Evolutionary conservation across 1,140 invertebrate species (phyloP).

Genomic region (Drosophila pruinosa): DNA sequence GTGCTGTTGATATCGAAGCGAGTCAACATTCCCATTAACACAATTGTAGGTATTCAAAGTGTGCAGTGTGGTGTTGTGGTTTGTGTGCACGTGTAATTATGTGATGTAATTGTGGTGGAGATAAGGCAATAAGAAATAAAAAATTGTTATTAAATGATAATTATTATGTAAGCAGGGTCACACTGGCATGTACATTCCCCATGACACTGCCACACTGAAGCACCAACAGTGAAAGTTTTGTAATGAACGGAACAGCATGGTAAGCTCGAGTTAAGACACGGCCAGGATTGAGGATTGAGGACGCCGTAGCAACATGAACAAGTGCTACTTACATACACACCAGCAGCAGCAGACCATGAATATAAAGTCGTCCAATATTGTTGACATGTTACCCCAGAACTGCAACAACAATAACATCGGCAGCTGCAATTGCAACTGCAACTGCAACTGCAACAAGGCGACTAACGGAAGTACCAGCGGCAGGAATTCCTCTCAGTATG

Average conservation of each 20-base stretch:
- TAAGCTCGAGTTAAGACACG: not conserved
- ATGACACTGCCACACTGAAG: not conserved
- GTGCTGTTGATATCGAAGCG: not conserved
- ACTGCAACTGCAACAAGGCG: not conserved
- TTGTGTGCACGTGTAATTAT: conserved; percentile 18
- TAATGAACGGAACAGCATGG: not conserved
- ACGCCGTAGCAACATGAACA: conserved; percentile 30
- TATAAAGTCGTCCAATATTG: conserved; percentile 19
- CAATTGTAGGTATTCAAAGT: not conserved
- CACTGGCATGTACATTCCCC: conserved; percentile 5
- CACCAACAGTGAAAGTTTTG: conserved; percentile 40
- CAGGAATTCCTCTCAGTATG: not conserved
- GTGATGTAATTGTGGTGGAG: conserved; percentile 59
- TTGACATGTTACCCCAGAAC: conserved; percentile 7
- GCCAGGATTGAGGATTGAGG: not conserved
- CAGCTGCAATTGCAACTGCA: not conserved
- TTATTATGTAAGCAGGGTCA: conserved; percentile 43
- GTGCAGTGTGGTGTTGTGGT: not conserved
- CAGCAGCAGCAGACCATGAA: conserved; percentile 23
- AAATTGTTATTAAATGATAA: not conserved
- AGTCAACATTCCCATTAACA: conserved; percentile 4
- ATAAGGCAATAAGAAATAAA: conserved; percentile 32
- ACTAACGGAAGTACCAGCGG: too few relatives aligned
- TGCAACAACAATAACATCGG: not conserved
- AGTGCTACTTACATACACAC: conserved; percentile 30